Conservation (phyloP, 1,140 invertebrate genomes). For the Maconellicoccus hirsutus region DNA sequence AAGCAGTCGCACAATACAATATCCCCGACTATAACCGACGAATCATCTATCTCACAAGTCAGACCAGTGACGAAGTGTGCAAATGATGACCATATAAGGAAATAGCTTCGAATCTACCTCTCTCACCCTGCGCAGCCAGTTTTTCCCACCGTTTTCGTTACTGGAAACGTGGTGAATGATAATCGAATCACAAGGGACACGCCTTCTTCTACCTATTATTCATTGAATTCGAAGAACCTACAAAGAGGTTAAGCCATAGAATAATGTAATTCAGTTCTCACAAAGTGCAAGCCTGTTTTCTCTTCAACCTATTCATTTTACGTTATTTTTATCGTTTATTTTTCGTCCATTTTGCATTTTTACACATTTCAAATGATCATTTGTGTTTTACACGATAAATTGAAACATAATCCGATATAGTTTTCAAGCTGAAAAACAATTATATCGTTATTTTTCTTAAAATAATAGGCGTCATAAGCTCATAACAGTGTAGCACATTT, state of each 20-base stretch:
- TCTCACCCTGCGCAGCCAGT: background rate
- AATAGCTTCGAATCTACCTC: background rate
- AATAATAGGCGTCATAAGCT: too few species aligned
- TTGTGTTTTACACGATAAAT: too few species aligned
- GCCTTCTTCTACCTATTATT: background rate
- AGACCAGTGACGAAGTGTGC: slow-evolving; percentile 16
- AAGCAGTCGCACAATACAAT: background rate
- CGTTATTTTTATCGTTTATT: too few species aligned
- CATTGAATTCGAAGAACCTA: slow-evolving; percentile 4
- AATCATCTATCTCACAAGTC: slow-evolving; percentile 8
- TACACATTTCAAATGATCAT: too few species aligned
- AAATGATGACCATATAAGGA: slow-evolving; percentile 21
- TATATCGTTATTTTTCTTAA: too few species aligned
- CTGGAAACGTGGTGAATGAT: slow-evolving; percentile 7
- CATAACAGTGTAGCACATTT: background rate
- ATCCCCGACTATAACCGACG: slow-evolving; percentile 10
- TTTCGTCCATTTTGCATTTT: too few species aligned
- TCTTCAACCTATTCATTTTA: too few species aligned
- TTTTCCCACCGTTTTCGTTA: slow-evolving; percentile 4
- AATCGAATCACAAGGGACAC: background rate
- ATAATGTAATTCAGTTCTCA: background rate
- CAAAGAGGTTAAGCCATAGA: slow-evolving; percentile 1
- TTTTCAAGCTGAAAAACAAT: too few species aligned
- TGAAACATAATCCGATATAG: too few species aligned
- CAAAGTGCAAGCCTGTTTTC: background rate